These are phyloP conservation scores for Ellobium chinense DNA, from an alignment of 2,888 invertebrate species.

Conservation along the genomic window DNA sequence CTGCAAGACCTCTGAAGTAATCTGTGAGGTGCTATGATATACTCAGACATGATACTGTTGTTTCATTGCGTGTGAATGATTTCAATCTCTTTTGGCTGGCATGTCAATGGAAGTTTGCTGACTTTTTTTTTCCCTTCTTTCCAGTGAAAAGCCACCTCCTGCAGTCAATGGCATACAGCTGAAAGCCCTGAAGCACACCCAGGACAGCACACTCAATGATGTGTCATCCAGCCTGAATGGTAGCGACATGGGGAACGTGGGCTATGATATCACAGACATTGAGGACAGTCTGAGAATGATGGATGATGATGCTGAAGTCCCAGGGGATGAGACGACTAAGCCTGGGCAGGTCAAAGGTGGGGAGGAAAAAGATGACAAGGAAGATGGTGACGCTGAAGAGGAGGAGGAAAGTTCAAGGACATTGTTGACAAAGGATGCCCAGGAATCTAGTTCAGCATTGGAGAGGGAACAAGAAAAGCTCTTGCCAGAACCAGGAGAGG, in stretches of 20 bases:
- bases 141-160: slow-evolving; percentile 13
- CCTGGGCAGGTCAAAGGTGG: background rate
- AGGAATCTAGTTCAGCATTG: background rate
- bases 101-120: too few species aligned
- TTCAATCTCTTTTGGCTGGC: too few species aligned
- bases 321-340: too few species aligned
- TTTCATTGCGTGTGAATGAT: too few species aligned
- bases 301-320: too few species aligned
- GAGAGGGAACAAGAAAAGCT: background rate
- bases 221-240: slow-evolving; percentile 14
- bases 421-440: background rate
- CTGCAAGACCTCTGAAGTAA: too few species aligned
- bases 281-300: background rate
- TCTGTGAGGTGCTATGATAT: too few species aligned
- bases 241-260: background rate
- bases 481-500: too few species aligned
- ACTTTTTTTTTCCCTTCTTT: background rate
- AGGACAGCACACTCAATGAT: slow-evolving; percentile 19
- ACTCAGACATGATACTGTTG: too few species aligned
- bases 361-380: background rate
- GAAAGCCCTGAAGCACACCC: background rate
- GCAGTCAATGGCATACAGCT: background rate
- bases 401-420: background rate
- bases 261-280: slow-evolving; percentile 4
- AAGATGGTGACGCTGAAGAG: background rate